Evolutionary conservation across 2,113 vertebrate species (phyloP), one percentile per base, ranked within the genome.

Genomic region (Nibea coibor): DNA sequence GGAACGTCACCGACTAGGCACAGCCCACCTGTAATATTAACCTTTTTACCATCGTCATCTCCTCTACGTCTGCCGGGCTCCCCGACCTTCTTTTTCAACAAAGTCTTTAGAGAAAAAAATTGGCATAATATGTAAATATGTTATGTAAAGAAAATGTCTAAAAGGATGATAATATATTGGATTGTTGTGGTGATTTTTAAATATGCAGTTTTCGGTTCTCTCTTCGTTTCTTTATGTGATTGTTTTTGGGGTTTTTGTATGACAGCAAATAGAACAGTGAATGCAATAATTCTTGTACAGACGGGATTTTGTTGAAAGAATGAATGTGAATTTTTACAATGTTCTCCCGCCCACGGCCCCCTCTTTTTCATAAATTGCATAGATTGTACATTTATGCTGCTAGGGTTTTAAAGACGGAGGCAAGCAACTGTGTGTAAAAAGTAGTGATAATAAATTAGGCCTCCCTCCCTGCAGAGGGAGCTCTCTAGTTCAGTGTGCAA

Each of bases 91-190:
- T 76, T 86, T 82, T 82, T 42, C 58, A 51, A 78, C 67, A 81
- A 81, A 84, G 81, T 86, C 72, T 81, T 74, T 35, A 54, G 72
- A 64, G 7, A 56, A 76, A 82, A 78, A 80, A 89, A 87, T 91
- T 87, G 88, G 88, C 91, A 82, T 88, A 78, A 80, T 79, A 5
- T 94, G 92, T 94, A 94, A 93, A 94, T 93, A 92, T 90, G 80
- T 89, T 80, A 67, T 93, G 90, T 94, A 91, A 91, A 92, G 88
- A 91, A 84, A 93, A 90, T 90, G 89, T 93, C 86, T 89, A 88
- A 92, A 91, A 90, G 90, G 92, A 91, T 90, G 90, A 86, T 94
- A 94, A 95, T 94, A 94, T 94, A 94, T 93, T 93, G 93, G 85
- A 87, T 91, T 93, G 54, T 91, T 86, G 90, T 94, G 89, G 83